These are phyloP conservation scores for Camelus dromedarius DNA, from an alignment of 2,113 vertebrate genomes.

Conservation along the genomic window DNA sequence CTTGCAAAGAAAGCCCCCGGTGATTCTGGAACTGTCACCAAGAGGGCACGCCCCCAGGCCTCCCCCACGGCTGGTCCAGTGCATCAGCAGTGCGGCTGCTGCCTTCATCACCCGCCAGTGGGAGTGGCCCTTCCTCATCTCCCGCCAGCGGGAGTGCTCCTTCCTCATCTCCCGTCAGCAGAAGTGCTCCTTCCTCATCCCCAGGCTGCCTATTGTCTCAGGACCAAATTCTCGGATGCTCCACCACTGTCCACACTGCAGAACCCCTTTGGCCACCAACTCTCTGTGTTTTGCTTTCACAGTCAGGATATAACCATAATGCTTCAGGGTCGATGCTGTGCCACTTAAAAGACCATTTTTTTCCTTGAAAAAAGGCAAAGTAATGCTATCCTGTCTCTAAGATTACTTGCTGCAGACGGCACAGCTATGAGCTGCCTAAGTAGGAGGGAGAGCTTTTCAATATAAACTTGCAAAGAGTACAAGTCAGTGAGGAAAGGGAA, in stretches of 20 bases:
- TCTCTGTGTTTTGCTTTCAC: background rate
- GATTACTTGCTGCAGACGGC: background rate
- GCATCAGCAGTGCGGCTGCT: rapidly evolving
- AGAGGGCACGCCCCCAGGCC: rapidly evolving
- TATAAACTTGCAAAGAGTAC: background rate
- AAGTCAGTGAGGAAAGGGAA: background rate
- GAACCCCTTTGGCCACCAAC: background rate
- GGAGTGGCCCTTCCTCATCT: too few species aligned
- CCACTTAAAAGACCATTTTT: background rate
- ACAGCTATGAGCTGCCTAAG: background rate
- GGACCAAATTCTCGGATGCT: rapidly evolving
- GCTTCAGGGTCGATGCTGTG: background rate
- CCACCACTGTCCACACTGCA: background rate
- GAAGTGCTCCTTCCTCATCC: rapidly evolving
- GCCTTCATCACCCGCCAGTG: rapidly evolving
- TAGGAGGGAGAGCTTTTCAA: background rate
- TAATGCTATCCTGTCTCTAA: background rate
- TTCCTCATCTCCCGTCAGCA: too few species aligned
- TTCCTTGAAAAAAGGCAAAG: background rate
- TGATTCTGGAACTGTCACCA: background rate
- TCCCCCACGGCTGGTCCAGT: rapidly evolving
- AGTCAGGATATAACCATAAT: background rate
- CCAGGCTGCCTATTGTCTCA: rapidly evolving
- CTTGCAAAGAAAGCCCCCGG: background rate
- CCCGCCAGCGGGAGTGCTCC: too few species aligned